Evolutionary conservation across 2,113 vertebrate species (phyloP).

Genomic region (Hippopotamus amphibius): DNA sequence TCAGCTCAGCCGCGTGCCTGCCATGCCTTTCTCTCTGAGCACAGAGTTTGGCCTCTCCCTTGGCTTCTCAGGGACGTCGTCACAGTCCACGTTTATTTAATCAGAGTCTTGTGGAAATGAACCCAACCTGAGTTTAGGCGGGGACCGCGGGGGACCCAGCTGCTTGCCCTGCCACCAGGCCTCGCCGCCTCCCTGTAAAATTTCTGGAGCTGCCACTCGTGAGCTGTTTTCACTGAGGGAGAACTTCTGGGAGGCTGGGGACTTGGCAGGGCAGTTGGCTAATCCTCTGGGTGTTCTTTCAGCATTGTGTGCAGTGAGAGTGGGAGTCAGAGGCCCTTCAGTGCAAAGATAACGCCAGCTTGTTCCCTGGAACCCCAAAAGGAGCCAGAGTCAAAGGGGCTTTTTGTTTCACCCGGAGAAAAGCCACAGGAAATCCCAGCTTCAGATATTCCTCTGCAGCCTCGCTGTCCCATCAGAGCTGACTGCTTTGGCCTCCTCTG

Average conservation of each 20-base stretch:
- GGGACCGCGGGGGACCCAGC: constrained; percentile 13
- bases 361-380: constrained; percentile 58
- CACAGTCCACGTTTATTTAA: background rate
- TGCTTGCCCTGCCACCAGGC: background rate
- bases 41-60: constrained; percentile 55
- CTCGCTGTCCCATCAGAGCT: constrained; percentile 30
- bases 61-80: constrained; percentile 18
- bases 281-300: constrained; percentile 56
- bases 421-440: constrained; percentile 45
- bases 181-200: background rate
- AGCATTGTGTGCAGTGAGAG: background rate
- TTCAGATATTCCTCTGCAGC: constrained; percentile 8
- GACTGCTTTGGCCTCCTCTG: background rate
- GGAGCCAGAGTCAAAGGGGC: constrained; percentile 46
- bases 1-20: background rate
- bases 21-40: constrained; percentile 6
- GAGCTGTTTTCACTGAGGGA: constrained; percentile 38
- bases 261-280: constrained; percentile 37
- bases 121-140: background rate
- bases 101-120: constrained; percentile 49
- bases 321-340: constrained; percentile 70
- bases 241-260: constrained; percentile 50
- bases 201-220: constrained; percentile 23
- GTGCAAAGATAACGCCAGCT: constrained; percentile 52
- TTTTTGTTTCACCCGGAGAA: constrained; percentile 51